A percentile compares a stretch with the other conserved stretches of the same genome.
Evolutionary conservation across 2,888 invertebrate genomes (phyloP).

Genomic region (Druceiella hillmani): DNA sequence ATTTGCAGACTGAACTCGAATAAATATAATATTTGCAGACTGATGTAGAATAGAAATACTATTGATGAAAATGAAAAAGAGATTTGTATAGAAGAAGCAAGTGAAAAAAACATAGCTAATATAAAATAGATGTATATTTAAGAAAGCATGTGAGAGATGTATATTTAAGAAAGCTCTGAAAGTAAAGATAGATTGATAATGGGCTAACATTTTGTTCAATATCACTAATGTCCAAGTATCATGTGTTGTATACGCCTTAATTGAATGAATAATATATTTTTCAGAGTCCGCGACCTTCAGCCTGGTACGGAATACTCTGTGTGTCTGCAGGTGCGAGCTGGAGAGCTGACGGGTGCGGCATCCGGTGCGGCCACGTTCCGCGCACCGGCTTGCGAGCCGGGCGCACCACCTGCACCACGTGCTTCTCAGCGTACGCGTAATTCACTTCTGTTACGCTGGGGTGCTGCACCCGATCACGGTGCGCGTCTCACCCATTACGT

Average conservation of each 20-base stretch:
- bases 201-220: too few relatives aligned
- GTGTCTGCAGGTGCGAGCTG: conserved; percentile 71
- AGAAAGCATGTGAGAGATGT: too few relatives aligned
- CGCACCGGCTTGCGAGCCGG: conserved; percentile 73
- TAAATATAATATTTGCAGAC: too few relatives aligned
- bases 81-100: too few relatives aligned
- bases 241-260: conserved; percentile 6
- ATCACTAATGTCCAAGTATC: background rate
- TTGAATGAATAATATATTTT: conserved; percentile 5
- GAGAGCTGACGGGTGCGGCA: conserved; percentile 67
- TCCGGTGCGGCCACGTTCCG: conserved; percentile 75
- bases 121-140: too few relatives aligned
- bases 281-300: conserved; percentile 70
- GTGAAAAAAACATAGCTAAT: too few relatives aligned
- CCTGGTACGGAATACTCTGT: conserved; percentile 87
- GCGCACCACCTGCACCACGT: conserved; percentile 65
- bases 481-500: conserved; percentile 70
- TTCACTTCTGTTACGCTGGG: conserved; percentile 66
- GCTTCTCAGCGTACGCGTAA: conserved; percentile 65
- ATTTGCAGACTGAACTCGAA: too few relatives aligned
- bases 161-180: too few relatives aligned
- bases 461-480: conserved; percentile 72
- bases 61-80: too few relatives aligned
- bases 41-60: too few relatives aligned
- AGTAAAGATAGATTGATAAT: too few relatives aligned